Evolutionary conservation across 37 sponge, comb jelly and placozoan genomes (phyloP), one percentile per base, ranked within the genome.

Genomic region (Spongia lamella): DNA sequence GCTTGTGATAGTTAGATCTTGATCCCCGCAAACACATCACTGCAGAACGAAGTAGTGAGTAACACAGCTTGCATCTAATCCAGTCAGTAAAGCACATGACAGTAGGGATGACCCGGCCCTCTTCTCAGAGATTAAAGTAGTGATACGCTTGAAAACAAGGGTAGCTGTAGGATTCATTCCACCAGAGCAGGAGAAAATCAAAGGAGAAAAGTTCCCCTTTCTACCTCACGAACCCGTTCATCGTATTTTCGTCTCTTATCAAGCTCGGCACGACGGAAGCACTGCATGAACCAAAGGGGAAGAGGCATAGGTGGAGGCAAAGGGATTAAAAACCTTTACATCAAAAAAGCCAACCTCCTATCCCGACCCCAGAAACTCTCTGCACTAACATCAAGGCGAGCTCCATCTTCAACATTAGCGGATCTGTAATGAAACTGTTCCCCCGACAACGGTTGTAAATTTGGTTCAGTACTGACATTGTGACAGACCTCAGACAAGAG

Each of bases 281-380:
- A 35, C 20, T 35, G n/a, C n/a, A n/a, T n/a, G 47, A 43, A 9
- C 47, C 47, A 43, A 9, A 43, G 47, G 47, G 47, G 47, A 43
- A 9, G 47, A 43, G 47, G 47, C 5, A 43, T 43, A 43, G 47
- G 47, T 13, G 9, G 40, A 22, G 14, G 40, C 40, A 22, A 38
- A 39, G 14, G 68, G 68, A 22, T 34, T 66, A 66, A 66, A 66
- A 11, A 66, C 68, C 38, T 38, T 27, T 24, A 66, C 68, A 66
- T 66, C 68, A 21, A 66, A 66, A 38, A 66, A 66, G 34, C 38
- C 38, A 11, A 24, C 24, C 21, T 38, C 43, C 24, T 36, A 33
- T 38, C 68, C 24, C 21, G 24, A 19, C 68, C 68, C 68, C 68
- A 66, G 7, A 66, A 66, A 22, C 38, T 38, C 13, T 22, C 24